phyloP scores from a whole-genome alignment of 2,113 vertebrate species.

The Oryctolagus cuniculus region mOryCun1.1 NC_091438.1:1620501-1621000 shows the following conservation, averaged over 20 bases:
- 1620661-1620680: neutral
- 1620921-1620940: neutral
- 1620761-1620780: neutral
- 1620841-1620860: neutral
- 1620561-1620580: neutral
- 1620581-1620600: neutral
- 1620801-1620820: neutral
- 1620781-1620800: neutral
- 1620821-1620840: neutral
- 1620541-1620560: neutral
- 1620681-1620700: neutral
- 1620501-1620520: neutral
- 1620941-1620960: neutral
- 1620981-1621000: neutral
- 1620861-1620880: neutral
- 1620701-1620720: neutral
- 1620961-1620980: constrained; percentile 6
- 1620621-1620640: neutral
- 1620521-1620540: neutral
- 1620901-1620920: neutral
- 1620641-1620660: neutral
- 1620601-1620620: neutral
- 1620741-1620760: neutral
- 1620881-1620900: neutral
- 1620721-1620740: neutral